Base-by-base conservation (phyloP, 1,140 invertebrate species). In the Acromyrmex heyeri region DNA sequence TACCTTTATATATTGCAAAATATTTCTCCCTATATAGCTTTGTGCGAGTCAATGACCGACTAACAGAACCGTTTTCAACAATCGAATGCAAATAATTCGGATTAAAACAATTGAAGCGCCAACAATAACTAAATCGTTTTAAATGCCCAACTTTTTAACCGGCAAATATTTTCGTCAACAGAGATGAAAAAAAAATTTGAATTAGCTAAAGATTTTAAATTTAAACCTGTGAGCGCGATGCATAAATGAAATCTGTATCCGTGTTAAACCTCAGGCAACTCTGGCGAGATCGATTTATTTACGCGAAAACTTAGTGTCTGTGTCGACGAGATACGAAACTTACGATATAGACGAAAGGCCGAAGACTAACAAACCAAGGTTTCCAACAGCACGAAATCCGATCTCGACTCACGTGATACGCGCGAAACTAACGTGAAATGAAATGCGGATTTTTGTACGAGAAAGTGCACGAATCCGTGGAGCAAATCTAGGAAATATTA, bases 361-460 rank as follows among this genome's bases (percentile, higher is more conserved):
- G n/a, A 73, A 83, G 79, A 73, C 69, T 73, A 73, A 83, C 55
- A 83, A 83, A 83, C 87, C 44, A 73, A 77, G 72, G 70, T 27
- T 75, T 21, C 24, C 86, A 50, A 77, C 81, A 64, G 38, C 53
- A 59, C 53, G 53, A 59, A 62, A 76, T 44, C 30, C 24, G 67
- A 86, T 73, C 64, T 75, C 72, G 73, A 50, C 12, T 73, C 88
- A 79, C 73, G 75, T 88, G 88, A 89, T 88, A 72, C 73, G 57
- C 67, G 57, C 65, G 73, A 59, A 44, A 85, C 34, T 50, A 62
- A 69, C 86, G 10, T 21, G 67, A 65, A 55, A 86, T 10, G 44
- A 86, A 55, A 48, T 34, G 61, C 50, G 53, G 59, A 53, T 88
- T 89, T 87, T 86, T 86, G 61, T 38, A 59, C 65, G 21, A 14